Evolutionary conservation across 1,140 invertebrate genomes (phyloP).

Genomic region (Brachionus koreanus): DNA sequence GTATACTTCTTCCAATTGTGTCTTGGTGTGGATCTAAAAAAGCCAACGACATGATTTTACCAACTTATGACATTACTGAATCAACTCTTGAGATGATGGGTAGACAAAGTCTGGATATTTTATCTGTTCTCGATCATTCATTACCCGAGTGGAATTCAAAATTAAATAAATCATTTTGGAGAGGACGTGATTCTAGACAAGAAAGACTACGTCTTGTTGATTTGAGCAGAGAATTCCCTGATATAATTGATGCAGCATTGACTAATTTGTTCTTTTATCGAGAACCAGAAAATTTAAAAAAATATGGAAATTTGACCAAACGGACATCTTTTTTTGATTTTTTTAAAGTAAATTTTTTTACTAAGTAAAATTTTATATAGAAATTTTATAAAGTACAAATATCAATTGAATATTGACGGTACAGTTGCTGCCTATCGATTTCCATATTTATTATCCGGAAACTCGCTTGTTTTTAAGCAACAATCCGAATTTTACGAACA

Average conservation of each 20-base stretch:
- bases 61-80: constrained; percentile 90
- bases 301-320: constrained; percentile 76
- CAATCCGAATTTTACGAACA: constrained; percentile 88
- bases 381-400: constrained; percentile 73
- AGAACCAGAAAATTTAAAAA: constrained; percentile 68
- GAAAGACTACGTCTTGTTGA: constrained; percentile 74
- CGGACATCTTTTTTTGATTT: constrained; percentile 89
- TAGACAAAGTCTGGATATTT: constrained; percentile 78
- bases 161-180: constrained; percentile 76
- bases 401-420: constrained; percentile 88
- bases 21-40: constrained; percentile 89
- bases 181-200: constrained; percentile 79
- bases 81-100: constrained; percentile 84
- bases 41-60: constrained; percentile 81
- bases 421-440: constrained; percentile 91
- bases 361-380: not conserved
- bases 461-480: constrained; percentile 83
- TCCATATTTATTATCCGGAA: constrained; percentile 81
- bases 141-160: constrained; percentile 71
- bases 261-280: constrained; percentile 95
- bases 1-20: constrained; percentile 72
- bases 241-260: constrained; percentile 81
- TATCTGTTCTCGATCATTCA: constrained; percentile 78
- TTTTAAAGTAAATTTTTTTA: constrained; percentile 75
- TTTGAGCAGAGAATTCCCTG: constrained; percentile 69